Conservation (phyloP, 1,140 invertebrate genomes). For the Sarcophaga bullata region DNA sequence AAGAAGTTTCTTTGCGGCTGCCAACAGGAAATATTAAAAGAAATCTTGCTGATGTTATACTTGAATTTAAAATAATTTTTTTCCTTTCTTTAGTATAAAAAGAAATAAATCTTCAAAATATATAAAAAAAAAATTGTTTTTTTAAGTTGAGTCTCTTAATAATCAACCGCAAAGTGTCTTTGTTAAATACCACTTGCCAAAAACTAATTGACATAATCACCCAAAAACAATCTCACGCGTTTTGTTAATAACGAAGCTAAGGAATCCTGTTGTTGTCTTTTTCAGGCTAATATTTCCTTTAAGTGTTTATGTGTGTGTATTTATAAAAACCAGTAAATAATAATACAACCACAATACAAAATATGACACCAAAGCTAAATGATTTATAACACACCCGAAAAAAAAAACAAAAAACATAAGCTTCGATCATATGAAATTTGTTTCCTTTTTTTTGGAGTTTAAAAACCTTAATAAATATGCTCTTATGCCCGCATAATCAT, state of each 20-base stretch:
- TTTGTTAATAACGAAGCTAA: background rate
- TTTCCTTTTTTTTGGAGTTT: background rate
- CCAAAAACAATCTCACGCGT: conserved; percentile 35
- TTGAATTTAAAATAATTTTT: background rate
- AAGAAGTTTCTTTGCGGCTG: too few species aligned
- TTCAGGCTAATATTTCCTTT: too few species aligned
- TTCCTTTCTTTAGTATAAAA: background rate
- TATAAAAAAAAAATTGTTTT: background rate
- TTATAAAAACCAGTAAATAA: conserved; percentile 9
- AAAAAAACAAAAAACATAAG: background rate
- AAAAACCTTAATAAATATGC: background rate
- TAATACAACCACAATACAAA: conserved; percentile 5
- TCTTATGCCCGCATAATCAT: too few species aligned
- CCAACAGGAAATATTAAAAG: background rate
- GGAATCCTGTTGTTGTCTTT: too few species aligned
- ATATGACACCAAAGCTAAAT: conserved; percentile 27
- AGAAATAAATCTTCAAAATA: conserved; percentile 1
- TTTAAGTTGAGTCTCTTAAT: background rate
- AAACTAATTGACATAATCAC: conserved; percentile 37
- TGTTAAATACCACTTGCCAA: conserved; percentile 34
- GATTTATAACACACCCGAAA: conserved; percentile 24
- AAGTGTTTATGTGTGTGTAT: background rate
- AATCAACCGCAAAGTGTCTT: conserved; percentile 30
- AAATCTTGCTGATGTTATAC: background rate
- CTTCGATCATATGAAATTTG: background rate